Conservation (phyloP, 2,888 invertebrate genomes). For the Metellina segmentata region DNA sequence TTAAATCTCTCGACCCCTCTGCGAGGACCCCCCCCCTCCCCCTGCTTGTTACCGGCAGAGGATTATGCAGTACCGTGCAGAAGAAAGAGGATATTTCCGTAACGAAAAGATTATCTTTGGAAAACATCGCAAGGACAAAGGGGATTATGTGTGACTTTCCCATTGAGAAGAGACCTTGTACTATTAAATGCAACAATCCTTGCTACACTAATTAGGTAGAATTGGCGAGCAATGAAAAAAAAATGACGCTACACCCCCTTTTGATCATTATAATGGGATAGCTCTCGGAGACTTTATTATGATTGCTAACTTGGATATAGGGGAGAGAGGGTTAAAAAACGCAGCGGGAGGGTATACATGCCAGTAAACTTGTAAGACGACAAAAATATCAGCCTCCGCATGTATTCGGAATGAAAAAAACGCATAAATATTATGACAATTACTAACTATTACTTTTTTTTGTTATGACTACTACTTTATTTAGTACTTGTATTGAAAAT, state of each 20-base stretch:
- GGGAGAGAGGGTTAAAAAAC: constrained; percentile 5
- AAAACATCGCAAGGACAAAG: constrained; percentile 2
- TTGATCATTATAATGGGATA: constrained; percentile 7
- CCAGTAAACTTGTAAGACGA: neutral
- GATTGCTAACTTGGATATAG: constrained; percentile 2
- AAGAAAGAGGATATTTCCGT: constrained; percentile 10
- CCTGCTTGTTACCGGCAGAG: constrained; percentile 16
- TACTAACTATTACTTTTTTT: neutral
- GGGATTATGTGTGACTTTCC: constrained; percentile 34
- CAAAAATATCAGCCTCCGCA: neutral
- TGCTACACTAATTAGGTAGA: constrained; percentile 53
- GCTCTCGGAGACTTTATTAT: constrained; percentile 11
- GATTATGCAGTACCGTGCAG: neutral
- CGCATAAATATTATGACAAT: neutral
- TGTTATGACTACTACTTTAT: neutral
- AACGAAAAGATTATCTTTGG: constrained; percentile 51
- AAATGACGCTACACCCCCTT: neutral
- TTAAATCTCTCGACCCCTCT: neutral
- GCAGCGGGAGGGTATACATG: neutral
- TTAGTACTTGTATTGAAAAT: too few species aligned
- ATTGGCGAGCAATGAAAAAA: constrained; percentile 16
- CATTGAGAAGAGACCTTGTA: neutral
- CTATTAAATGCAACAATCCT: constrained; percentile 25
- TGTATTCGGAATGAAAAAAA: neutral
- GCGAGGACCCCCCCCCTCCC: neutral